Conservation (phyloP, 2,797 vertebrate genomes). For the Selene dorsalis region DNA sequence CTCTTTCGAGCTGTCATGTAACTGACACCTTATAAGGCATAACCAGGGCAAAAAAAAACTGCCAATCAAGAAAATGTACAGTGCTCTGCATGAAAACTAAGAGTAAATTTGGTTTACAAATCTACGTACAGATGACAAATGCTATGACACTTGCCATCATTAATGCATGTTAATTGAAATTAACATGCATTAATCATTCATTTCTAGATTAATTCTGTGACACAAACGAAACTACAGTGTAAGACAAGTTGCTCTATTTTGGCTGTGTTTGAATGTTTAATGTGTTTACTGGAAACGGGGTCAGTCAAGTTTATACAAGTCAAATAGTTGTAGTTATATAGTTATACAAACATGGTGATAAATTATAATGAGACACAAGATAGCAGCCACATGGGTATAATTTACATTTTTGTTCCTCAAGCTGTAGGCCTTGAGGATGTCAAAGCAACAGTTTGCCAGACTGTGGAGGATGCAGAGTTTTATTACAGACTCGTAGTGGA, state of each 20-base stretch:
- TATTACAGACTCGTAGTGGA: neutral
- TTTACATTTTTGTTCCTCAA: no score
- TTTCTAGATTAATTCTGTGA: neutral
- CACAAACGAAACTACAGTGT: neutral
- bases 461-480: neutral
- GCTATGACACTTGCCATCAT: slow-evolving; percentile 2
- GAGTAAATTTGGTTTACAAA: neutral
- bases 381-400: neutral
- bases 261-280: neutral
- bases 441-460: neutral
- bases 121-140: neutral
- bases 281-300: no score
- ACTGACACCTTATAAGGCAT: neutral
- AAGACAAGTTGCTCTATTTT: neutral
- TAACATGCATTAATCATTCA: neutral
- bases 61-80: neutral
- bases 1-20: slow-evolving; percentile 8
- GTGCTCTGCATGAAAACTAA: neutral
- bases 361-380: neutral
- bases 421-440: neutral
- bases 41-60: neutral
- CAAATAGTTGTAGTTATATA: neutral
- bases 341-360: no score
- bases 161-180: slow-evolving; percentile 6
- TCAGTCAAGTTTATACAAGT: neutral